Evolutionary conservation across 2,113 vertebrate genomes (phyloP).

Genomic region (Lampris incognitus): DNA sequence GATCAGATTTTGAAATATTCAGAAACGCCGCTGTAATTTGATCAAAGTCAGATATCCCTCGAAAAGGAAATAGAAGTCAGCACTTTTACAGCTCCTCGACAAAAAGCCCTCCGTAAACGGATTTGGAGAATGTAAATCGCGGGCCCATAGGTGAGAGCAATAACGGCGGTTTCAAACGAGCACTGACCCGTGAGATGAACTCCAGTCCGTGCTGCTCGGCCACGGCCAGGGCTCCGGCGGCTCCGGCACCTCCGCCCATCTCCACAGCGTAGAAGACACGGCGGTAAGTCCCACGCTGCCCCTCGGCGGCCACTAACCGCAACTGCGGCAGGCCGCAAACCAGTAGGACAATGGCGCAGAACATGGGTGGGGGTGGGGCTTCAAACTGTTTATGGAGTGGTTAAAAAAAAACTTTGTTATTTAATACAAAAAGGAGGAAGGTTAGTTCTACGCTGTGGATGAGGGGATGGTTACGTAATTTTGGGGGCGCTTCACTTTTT

Average conservation of each 20-base stretch:
- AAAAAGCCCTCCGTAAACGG: slow-evolving; percentile 84
- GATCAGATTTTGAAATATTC: slow-evolving; percentile 94
- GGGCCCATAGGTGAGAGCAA: slow-evolving; percentile 85
- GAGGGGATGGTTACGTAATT: too few species aligned
- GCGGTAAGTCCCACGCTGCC: slow-evolving; percentile 91
- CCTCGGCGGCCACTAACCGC: slow-evolving; percentile 89
- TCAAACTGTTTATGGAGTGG: not conserved
- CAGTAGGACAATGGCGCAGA: slow-evolving; percentile 64
- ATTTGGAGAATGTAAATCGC: slow-evolving; percentile 87
- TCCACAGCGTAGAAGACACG: slow-evolving; percentile 83
- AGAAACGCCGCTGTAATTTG: slow-evolving; percentile 91
- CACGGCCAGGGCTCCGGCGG: slow-evolving; percentile 86
- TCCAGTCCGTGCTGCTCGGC: slow-evolving; percentile 86
- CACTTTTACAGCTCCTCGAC: slow-evolving; percentile 89
- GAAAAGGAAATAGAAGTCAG: slow-evolving; percentile 91
- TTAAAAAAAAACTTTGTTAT: not conserved
- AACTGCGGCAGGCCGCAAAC: slow-evolving; percentile 81
- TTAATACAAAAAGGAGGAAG: not conserved
- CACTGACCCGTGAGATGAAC: slow-evolving; percentile 94
- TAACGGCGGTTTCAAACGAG: slow-evolving; percentile 90
- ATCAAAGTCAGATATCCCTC: slow-evolving; percentile 91
- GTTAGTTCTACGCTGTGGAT: too few species aligned
- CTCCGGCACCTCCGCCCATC: slow-evolving; percentile 86
- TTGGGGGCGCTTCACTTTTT: too few species aligned
- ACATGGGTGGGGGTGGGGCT: slow-evolving; percentile 47